Evolutionary conservation across 1,140 invertebrate species (phyloP), one percentile per base, ranked within the genome.

Genomic region (Patella vulgata): DNA sequence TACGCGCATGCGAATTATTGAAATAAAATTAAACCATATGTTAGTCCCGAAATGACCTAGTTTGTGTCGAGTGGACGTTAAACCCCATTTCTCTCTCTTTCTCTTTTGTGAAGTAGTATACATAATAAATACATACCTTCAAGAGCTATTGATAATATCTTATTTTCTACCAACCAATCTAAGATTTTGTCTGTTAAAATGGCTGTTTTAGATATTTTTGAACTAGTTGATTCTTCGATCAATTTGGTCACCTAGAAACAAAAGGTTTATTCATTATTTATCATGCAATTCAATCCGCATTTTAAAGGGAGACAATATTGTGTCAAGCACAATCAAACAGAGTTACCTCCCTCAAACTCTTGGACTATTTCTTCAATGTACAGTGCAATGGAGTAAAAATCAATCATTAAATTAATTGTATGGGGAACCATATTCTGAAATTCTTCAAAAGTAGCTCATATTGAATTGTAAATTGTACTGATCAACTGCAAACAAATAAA

Each of bases 161-260:
- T 72, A 61, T 86, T 84, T 31, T 86, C 81, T 23, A 85, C 82
- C 58, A 88, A 76, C 87, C 87, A 88, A 47, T 86, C 82, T n/a
- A 84, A 74, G 28, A 88, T 78, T 53, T 79, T 80, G 25, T 85
- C 80, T 11, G 75, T 66, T 31, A 77, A 73, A 31, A 87, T 83
- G 19, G 80, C 80, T 30, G 78, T 80, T 47, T 80, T 81, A 51
- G 78, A 70, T 21, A 70, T 66, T 52, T 76, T 80, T 2, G 68
- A 67, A 12, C 66, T 71, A 51, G 79, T 82, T 40, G 80, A 77
- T 58, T 87, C 85, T 57, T 87, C 86, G 63, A 87, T 87, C 51
- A 87, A 67, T 63, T 85, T 85, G 39, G 83, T 83, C 11, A 87
- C 80, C 82, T 84, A 56, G 0, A 63, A 36, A 59, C 54, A 52